phyloP scores from a whole-genome alignment of 1,140 invertebrate species.

The Anastrepha obliqua region DNA sequence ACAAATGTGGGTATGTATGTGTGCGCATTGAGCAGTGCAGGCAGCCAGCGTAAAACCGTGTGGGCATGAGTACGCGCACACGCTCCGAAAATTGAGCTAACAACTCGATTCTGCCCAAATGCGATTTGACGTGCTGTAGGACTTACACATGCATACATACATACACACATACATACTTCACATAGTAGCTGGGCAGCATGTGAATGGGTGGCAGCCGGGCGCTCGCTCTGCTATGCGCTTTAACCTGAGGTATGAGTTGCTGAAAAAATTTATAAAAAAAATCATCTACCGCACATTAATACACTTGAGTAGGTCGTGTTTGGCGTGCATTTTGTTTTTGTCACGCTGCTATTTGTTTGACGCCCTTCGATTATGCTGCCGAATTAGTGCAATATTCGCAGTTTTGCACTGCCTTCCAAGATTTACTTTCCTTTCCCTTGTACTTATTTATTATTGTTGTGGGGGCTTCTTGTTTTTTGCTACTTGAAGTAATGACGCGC shows the following conservation, averaged over 20 bases:
- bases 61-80: slow-evolving; percentile 45
- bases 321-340: slow-evolving; percentile 22
- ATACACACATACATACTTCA: no score
- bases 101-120: slow-evolving; percentile 38
- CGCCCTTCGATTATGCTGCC: neutral
- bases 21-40: neutral
- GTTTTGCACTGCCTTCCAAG: neutral
- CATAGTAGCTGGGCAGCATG: neutral
- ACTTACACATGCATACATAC: no score
- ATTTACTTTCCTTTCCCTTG: neutral
- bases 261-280: neutral
- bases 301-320: neutral
- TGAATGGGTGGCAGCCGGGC: neutral
- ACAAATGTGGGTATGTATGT: neutral
- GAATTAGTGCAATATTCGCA: no score
- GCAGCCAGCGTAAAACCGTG: slow-evolving; percentile 3
- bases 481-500: neutral
- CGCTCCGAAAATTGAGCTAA: slow-evolving; percentile 45
- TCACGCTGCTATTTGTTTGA: neutral
- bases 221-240: neutral
- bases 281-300: slow-evolving; percentile 7
- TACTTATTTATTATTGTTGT: neutral
- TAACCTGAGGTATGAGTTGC: neutral
- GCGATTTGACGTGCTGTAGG: neutral
- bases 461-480: neutral